Evolutionary conservation across 2,797 vertebrate genomes (phyloP), one percentile per base, ranked within the genome.

Genomic region (Fistularia commersonii): DNA sequence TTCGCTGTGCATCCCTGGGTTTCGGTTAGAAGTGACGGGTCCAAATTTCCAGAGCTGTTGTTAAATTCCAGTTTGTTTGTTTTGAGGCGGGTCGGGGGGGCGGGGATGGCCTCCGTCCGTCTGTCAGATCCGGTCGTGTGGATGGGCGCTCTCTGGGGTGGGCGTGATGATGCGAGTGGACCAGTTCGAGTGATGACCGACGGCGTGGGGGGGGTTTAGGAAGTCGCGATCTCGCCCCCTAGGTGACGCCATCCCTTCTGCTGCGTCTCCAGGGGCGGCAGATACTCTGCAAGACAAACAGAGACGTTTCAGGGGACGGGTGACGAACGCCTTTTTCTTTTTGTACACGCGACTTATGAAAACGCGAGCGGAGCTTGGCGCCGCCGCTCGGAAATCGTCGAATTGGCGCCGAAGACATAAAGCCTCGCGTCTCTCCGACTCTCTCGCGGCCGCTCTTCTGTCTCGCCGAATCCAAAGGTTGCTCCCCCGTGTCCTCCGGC

Each of bases 201-300:
- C 10, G 49, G 34, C 54, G 15, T 48, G 1, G 45, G 3, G 33
- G 11, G n/a, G n/a, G n/a, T 81, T 81, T 90, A 91, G 64, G 90
- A 89, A n/a, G 90, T 92, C 48, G 84, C 88, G 6, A 92, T 92
- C 70, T 91, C 90, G 0, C 89, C 89, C 77, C 90, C 93, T 89
- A 98, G 91, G 91, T 95, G 89, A 90, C 91, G 37, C 91, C 92
- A 76, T 90, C 92, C 88, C 90, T 94, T 89, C 92, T 93, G 89
- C 88, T 94, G 80, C 11, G 76, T 87, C 90, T 89, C 84, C 86
- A 92, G 86, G 80, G 91, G 91, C 81, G 94, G 88, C 87, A 96
- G 90, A 90, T 90, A 87, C 85, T 98, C 96, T 98, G 88, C n/a
- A 92, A 78, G 48, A 11, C n/a, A 82, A 53, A 84, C 45, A 68